Conservation (phyloP, 2,888 invertebrate genomes). For the Netelia fuscicornis region DNA sequence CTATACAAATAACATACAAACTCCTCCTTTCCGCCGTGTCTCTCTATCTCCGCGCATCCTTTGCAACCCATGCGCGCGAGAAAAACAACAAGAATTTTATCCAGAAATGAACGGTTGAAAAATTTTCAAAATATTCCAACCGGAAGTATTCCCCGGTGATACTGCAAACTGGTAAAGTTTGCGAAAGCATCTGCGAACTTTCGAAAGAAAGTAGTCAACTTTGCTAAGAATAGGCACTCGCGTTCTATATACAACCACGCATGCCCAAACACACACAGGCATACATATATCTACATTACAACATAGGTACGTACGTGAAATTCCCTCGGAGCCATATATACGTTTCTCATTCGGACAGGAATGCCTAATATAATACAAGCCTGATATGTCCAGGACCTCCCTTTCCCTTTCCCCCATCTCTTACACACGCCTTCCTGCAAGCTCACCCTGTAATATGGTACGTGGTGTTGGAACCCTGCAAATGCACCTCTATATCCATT, state of each 20-base stretch:
- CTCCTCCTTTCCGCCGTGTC: too few relatives aligned
- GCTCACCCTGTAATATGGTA: not conserved
- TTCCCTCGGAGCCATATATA: not conserved
- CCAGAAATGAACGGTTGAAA: not conserved
- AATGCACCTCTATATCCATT: conserved; percentile 37
- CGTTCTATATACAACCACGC: too few relatives aligned
- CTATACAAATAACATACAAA: too few relatives aligned
- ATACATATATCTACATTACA: too few relatives aligned
- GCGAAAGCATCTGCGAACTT: not conserved
- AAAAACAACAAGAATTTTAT: not conserved
- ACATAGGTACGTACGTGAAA: too few relatives aligned
- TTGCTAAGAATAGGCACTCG: not conserved
- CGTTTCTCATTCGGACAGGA: not conserved
- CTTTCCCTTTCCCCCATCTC: not conserved
- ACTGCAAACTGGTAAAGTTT: not conserved
- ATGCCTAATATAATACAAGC: not conserved
- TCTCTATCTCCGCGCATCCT: too few relatives aligned
- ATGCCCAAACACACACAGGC: too few relatives aligned
- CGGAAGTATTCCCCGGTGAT: not conserved
- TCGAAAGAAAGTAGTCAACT: not conserved
- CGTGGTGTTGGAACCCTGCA: not conserved
- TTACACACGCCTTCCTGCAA: too few relatives aligned
- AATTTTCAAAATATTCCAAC: not conserved
- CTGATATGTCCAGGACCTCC: not conserved
- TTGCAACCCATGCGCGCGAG: too few relatives aligned